phyloP scores from a whole-genome alignment of 2,888 invertebrate genomes.

The Cerastis rubricosa region DNA sequence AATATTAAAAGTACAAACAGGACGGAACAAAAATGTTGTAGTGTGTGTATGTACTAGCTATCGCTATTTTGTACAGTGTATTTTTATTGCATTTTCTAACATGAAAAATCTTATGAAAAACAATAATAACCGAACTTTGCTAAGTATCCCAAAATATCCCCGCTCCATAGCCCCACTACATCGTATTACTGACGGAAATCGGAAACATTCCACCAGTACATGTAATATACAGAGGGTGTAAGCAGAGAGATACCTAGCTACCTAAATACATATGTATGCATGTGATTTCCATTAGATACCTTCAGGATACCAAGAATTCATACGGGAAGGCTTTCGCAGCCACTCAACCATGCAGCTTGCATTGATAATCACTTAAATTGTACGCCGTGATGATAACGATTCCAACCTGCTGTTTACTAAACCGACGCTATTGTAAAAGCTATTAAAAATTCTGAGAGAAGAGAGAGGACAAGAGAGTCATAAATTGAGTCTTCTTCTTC shows the following conservation, averaged over 20 bases:
- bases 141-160: slow-evolving; percentile 4
- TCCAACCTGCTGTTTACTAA: background rate
- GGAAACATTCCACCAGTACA: slow-evolving; percentile 65
- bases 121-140: background rate
- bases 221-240: slow-evolving; percentile 60
- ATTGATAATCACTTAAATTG: background rate
- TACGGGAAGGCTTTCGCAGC: slow-evolving; percentile 18
- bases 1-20: no score
- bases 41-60: no score
- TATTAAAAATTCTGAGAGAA: background rate
- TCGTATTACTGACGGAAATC: slow-evolving; percentile 66
- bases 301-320: background rate
- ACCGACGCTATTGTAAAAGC: background rate
- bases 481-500: background rate
- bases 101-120: background rate
- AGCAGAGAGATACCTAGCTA: slow-evolving; percentile 30
- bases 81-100: background rate
- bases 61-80: no score
- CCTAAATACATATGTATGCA: background rate
- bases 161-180: slow-evolving; percentile 35
- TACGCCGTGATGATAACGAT: background rate
- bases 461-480: background rate
- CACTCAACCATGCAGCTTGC: slow-evolving; percentile 5
- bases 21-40: no score
- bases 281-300: slow-evolving; percentile 23